phyloP scores from a whole-genome alignment of 2,113 vertebrate species.

The Beaufortia kweichowensis region DNA sequence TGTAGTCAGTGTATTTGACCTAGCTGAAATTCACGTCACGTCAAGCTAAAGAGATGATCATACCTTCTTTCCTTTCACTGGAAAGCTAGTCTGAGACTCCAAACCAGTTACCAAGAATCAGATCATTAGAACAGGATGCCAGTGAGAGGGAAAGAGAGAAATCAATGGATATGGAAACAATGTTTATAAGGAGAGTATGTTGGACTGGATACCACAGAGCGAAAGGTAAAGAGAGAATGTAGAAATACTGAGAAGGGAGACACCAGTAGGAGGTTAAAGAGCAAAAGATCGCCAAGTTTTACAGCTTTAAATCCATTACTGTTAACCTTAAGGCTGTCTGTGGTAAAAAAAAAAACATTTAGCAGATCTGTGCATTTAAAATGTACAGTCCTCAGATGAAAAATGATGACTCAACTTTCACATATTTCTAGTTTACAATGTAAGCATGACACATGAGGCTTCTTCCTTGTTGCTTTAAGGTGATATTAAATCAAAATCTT shows the following conservation, averaged over 20 bases:
- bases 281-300: too few species aligned
- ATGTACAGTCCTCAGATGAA: background rate
- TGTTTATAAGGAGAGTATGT: conserved; percentile 45
- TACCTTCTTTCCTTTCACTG: conserved; percentile 22
- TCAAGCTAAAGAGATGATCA: conserved; percentile 31
- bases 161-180: conserved; percentile 55
- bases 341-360: background rate
- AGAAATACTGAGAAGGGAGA: background rate
- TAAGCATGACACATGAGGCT: too few species aligned
- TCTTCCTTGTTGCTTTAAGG: too few species aligned
- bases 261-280: background rate
- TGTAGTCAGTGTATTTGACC: conserved; percentile 32
- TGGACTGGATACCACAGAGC: background rate
- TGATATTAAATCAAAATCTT: too few species aligned
- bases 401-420: background rate
- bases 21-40: conserved; percentile 34
- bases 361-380: background rate
- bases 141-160: background rate
- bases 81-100: conserved; percentile 33
- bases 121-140: conserved; percentile 48
- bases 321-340: background rate
- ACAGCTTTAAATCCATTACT: too few species aligned
- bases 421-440: too few species aligned
- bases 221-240: background rate
- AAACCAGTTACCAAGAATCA: conserved; percentile 50